phyloP scores from a whole-genome alignment of 2,797 vertebrate genomes.

The Alcedo quadribrachys region DNA sequence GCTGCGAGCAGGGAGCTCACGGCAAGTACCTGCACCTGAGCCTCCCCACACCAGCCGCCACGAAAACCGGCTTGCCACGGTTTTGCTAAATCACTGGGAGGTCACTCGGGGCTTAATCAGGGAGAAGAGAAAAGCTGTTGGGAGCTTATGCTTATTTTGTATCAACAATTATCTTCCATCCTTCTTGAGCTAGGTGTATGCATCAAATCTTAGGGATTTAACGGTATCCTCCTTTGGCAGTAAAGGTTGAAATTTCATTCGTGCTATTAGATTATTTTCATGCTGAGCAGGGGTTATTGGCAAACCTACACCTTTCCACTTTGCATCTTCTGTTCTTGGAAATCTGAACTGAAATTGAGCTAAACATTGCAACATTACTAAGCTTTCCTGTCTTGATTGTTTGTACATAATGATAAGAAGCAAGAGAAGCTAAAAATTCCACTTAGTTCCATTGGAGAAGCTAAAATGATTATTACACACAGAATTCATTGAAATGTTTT shows the following conservation, averaged over 20 bases:
- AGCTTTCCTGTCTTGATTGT: background rate
- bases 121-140: constrained; percentile 45
- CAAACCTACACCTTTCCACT: background rate
- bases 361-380: background rate
- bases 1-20: background rate
- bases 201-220: background rate
- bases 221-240: background rate
- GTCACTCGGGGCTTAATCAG: constrained; percentile 55
- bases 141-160: constrained; percentile 29
- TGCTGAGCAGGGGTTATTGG: background rate
- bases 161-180: constrained; percentile 49
- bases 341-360: background rate
- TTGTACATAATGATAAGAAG: background rate
- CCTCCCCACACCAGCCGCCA: background rate
- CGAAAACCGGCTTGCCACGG: background rate
- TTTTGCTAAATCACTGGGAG: constrained; percentile 28
- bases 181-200: background rate
- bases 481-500: constrained; percentile 10
- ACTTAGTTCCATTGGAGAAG: background rate
- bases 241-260: background rate
- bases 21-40: constrained; percentile 29
- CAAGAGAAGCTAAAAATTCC: too few species aligned
- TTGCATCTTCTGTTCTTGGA: background rate
- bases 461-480: constrained; percentile 1
- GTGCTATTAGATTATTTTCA: constrained; percentile 1